These are phyloP conservation scores for Eledone cirrhosa DNA, from an alignment of 2,888 invertebrate genomes.

Conservation along the genomic window DNA sequence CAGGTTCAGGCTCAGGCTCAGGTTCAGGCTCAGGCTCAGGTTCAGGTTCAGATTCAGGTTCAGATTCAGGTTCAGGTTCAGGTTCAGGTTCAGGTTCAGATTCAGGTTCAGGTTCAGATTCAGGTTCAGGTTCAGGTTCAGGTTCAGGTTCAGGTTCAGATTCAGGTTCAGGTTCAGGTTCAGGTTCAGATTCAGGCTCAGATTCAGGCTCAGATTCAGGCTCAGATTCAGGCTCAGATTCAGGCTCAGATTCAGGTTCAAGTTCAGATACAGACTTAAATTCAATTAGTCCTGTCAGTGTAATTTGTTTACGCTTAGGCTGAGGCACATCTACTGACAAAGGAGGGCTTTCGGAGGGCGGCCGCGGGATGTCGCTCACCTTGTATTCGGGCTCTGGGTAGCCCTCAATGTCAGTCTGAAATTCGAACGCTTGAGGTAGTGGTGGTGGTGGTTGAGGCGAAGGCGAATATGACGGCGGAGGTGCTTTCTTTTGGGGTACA, in stretches of 20 bases:
- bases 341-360: too few species aligned
- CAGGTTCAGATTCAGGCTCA: conserved; percentile 11
- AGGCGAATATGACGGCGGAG: too few species aligned
- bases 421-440: too few species aligned
- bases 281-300: too few species aligned
- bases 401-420: too few species aligned
- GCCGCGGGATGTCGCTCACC: too few species aligned
- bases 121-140: conserved; percentile 33
- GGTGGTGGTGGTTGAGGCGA: too few species aligned
- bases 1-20: conserved; percentile 31
- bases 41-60: conserved; percentile 32
- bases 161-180: conserved; percentile 23
- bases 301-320: too few species aligned
- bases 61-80: conserved; percentile 31
- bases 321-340: too few species aligned
- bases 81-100: conserved; percentile 33
- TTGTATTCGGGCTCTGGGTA: too few species aligned
- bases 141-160: conserved; percentile 32
- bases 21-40: conserved; percentile 28
- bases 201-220: background rate
- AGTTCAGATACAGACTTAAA: too few species aligned
- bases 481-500: too few species aligned
- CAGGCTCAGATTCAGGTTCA: conserved; percentile 12
- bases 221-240: conserved; percentile 26
- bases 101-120: conserved; percentile 33